phyloP scores from a whole-genome alignment of 2,797 vertebrate species.

The Pangasius krempfi region DNA sequence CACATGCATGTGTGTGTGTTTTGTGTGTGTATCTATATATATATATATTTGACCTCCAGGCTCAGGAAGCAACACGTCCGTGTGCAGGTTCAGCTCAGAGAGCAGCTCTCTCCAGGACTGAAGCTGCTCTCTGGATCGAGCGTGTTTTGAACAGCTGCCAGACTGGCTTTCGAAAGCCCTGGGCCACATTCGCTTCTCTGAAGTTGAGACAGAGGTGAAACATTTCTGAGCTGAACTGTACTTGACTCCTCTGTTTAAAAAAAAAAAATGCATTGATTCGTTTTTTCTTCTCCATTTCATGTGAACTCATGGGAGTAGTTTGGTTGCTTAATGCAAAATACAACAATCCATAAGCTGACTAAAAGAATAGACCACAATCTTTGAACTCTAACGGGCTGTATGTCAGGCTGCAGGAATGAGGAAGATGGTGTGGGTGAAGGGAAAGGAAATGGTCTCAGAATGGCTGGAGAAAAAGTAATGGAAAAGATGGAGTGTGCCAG shows the following conservation, averaged over 20 bases:
- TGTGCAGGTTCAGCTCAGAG: constrained; percentile 17
- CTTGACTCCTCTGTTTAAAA: not conserved
- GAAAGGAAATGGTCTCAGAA: constrained; percentile 7
- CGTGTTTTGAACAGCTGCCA: constrained; percentile 9
- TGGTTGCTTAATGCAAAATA: not conserved
- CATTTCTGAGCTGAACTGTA: constrained; percentile 19
- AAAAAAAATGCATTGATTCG: not conserved
- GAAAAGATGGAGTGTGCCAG: not conserved
- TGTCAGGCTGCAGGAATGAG: not conserved
- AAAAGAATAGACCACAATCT: not conserved
- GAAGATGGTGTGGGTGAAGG: not conserved
- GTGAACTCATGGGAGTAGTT: not conserved
- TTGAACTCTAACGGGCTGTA: not conserved
- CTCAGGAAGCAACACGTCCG: constrained; percentile 8
- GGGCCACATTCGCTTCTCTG: constrained; percentile 4
- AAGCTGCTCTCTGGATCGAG: constrained; percentile 1
- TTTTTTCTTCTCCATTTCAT: not conserved
- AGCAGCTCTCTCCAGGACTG: constrained; percentile 14
- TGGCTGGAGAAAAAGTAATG: constrained; percentile 10
- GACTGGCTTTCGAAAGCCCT: constrained; percentile 19
- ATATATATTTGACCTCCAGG: not conserved
- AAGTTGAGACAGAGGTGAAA: constrained; percentile 23
- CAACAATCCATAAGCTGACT: not conserved
- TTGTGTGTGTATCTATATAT: not conserved
- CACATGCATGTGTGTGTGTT: not conserved